Percentiles rank a stretch among this genome's conserved stretches.
These are phyloP conservation scores for Drosophila meridionalis DNA, from an alignment of 2,888 invertebrate species.

Conservation along the genomic window DNA sequence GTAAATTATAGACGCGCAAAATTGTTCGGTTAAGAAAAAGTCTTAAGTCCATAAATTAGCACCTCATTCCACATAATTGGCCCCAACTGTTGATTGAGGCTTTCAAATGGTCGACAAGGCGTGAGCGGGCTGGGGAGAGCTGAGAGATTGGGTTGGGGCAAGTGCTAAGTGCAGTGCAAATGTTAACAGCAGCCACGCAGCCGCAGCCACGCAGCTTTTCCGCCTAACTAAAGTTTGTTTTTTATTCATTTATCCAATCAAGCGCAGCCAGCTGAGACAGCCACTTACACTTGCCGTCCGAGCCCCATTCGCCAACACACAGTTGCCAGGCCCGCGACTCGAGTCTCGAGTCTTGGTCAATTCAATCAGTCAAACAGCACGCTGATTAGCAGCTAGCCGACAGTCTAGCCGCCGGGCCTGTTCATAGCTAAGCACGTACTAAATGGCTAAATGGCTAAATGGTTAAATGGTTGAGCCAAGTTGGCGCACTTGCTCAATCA, in stretches of 20 bases:
- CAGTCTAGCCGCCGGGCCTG: conserved; percentile 28
- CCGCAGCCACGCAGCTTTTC: conserved; percentile 53
- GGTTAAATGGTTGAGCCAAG: conserved; percentile 44
- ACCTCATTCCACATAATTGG: conserved; percentile 80
- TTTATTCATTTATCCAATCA: conserved; percentile 78
- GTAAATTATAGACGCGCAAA: conserved; percentile 72
- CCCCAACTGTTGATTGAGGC: conserved; percentile 72
- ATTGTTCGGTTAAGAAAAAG: conserved; percentile 58
- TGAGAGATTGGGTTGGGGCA: conserved; percentile 5
- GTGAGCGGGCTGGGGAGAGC: background rate
- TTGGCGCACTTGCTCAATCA: conserved; percentile 75
- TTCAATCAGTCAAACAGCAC: conserved; percentile 76
- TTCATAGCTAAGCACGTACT: conserved; percentile 62
- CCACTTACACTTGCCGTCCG: conserved; percentile 28
- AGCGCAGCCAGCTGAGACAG: conserved; percentile 48
- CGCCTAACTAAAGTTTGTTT: conserved; percentile 56
- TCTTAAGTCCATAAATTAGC: conserved; percentile 81
- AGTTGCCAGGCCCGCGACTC: conserved; percentile 2
- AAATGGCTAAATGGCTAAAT: conserved; percentile 38
- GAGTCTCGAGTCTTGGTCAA: conserved; percentile 56
- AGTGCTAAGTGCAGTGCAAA: conserved; percentile 80
- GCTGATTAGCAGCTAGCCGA: conserved; percentile 73
- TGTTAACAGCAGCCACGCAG: conserved; percentile 65
- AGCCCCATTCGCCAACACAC: conserved; percentile 4
- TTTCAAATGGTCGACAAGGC: conserved; percentile 58